Conservation (phyloP, 2,797 vertebrate genomes). For the Agapornis canus region DNA sequence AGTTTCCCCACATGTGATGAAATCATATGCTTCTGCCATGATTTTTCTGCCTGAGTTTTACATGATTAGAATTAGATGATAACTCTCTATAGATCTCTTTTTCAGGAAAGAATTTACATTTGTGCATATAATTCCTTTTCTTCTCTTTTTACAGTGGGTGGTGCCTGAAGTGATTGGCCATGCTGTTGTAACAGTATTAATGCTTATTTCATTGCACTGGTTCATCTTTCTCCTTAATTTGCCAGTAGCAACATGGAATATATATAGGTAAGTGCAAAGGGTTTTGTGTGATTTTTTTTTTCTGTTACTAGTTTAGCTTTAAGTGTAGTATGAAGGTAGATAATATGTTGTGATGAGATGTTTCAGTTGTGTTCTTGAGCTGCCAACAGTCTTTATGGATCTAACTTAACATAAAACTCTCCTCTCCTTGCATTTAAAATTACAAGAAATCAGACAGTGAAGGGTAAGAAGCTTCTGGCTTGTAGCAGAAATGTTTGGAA, state of each 20-base stretch:
- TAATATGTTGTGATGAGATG: not conserved
- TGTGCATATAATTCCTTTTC: not conserved
- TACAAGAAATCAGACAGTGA: not conserved
- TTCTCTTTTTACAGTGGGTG: conserved; percentile 84
- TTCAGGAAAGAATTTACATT: not conserved
- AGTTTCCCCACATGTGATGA: not conserved
- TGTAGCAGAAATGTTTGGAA: not conserved
- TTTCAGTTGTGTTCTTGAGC: not conserved
- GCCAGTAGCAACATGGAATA: conserved; percentile 93
- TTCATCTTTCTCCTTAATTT: conserved; percentile 96
- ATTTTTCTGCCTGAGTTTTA: not conserved
- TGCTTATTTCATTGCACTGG: conserved; percentile 97
- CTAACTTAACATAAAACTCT: not conserved
- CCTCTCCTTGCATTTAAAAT: not conserved
- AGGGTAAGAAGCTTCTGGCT: not conserved
- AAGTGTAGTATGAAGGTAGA: not conserved
- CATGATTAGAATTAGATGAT: not conserved
- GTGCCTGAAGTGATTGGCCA: conserved; percentile 92
- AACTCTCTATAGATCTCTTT: not conserved
- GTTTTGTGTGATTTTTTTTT: not conserved
- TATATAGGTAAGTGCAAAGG: conserved; percentile 86
- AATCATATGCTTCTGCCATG: not conserved
- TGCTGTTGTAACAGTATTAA: conserved; percentile 87
- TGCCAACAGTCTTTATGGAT: not conserved
- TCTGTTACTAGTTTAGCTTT: not conserved